Base-by-base conservation (phyloP, 2,888 invertebrate species). In the Caenorhabditis sulstoni region DNA sequence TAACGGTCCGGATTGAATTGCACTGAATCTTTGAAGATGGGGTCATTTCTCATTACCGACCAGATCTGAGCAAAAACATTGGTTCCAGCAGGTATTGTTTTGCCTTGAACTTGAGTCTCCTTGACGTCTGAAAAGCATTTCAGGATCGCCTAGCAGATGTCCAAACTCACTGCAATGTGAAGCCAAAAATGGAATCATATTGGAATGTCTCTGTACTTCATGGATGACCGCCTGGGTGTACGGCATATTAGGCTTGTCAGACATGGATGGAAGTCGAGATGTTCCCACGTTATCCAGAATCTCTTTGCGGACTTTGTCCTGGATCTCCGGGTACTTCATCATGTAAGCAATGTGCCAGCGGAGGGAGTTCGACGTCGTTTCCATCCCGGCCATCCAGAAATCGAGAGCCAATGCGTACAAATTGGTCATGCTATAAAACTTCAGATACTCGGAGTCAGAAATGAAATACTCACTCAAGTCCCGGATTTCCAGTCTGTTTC, bases 311-410 rank as follows among this genome's bases (percentile, higher is more conserved):
- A 82, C 66, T 66, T 75, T 83, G 3, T 81, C 59, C 44, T 68
- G 68, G 4, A 68, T 35, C 29, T 49, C 58, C 50, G 79, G 22
- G 11, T 68, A 68, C 16, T 68, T 68, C 68, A 68, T 68, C 59
- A 59, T 59, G 59, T 59, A 68, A 0, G 81, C 76, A n/a, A 85
- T 20, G 11, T 80, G 74, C 85, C 85, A 85, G 20, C 81, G 61
- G 3, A 85, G 62, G 0, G 84, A 74, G 11, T 80, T 83, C 1
- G 84, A 75, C n/a, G 85, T 83, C n/a, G 85, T 85, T 47, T 85
- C 85, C 84, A 84, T 84, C 9, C 85, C 85, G 16, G 85, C 85
- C 20, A 85, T 22, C 76, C 81, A 85, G 59, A 85, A 80, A 44
- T 85, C 85, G n/a, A 79, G 62, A n/a, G 57, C 58, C 1, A 44